A percentile compares a stretch with the other conserved stretches of the same genome.
These are phyloP conservation scores for Eulemur coronatus DNA, from an alignment of 2,797 vertebrate species.

Conservation along the genomic window DNA sequence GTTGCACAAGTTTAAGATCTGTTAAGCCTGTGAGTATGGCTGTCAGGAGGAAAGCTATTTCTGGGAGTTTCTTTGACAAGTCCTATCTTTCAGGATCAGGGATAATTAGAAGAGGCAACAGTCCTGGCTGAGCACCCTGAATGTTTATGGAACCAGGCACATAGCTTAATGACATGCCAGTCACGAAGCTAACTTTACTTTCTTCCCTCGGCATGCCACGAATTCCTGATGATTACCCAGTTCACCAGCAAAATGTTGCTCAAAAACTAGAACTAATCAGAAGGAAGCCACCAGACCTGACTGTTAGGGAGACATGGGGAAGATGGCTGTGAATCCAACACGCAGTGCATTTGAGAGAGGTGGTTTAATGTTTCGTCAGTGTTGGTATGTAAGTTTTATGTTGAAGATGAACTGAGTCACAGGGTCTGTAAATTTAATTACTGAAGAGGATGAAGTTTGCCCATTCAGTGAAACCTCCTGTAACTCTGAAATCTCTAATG, in stretches of 20 bases:
- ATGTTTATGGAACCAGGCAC: rapidly evolving
- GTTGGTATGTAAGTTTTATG: neutral
- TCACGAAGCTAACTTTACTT: slow-evolving; percentile 1
- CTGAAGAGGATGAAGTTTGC: slow-evolving; percentile 15
- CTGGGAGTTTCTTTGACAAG: neutral
- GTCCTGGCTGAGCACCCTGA: neutral
- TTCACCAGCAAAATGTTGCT: neutral
- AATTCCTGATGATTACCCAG: slow-evolving; percentile 38
- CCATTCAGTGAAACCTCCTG: neutral
- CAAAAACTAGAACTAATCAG: neutral
- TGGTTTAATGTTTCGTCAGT: neutral
- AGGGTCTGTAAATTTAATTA: slow-evolving; percentile 4
- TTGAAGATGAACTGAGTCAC: slow-evolving; percentile 34
- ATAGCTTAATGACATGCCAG: neutral
- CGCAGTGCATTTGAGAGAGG: neutral
- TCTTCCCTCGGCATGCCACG: neutral
- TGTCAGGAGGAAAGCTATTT: neutral
- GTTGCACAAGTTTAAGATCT: rapidly evolving
- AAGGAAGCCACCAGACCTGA: neutral
- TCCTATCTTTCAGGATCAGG: neutral
- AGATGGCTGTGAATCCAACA: neutral
- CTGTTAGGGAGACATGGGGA: neutral
- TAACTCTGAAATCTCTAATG: neutral
- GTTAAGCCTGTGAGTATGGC: neutral
- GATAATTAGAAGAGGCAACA: neutral